phyloP scores from a whole-genome alignment of 2,113 vertebrate genomes.

The Catharus minimus region DNA sequence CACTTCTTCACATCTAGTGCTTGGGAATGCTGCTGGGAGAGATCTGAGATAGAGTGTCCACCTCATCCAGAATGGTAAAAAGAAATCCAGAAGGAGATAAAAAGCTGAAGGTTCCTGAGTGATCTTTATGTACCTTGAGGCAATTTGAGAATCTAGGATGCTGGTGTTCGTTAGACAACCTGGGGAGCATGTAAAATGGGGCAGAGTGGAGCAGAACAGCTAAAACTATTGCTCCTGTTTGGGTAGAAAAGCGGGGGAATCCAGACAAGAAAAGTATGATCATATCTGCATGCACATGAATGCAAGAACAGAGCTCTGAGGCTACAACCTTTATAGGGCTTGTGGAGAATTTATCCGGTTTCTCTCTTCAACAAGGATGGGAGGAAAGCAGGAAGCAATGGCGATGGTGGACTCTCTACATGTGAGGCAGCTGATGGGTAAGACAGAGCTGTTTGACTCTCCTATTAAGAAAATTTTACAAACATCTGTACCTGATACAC shows the following conservation, averaged over 20 bases:
- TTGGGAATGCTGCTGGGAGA: background rate
- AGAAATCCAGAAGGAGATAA: background rate
- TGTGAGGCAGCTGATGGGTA: background rate
- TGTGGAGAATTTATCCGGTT: background rate
- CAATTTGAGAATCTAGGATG: background rate
- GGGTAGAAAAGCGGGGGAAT: background rate
- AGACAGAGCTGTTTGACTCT: background rate
- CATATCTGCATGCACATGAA: background rate
- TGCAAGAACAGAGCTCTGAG: background rate
- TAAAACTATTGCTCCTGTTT: background rate
- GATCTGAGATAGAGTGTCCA: background rate
- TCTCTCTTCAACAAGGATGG: background rate
- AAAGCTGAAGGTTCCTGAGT: background rate
- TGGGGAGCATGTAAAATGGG: background rate
- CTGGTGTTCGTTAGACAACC: background rate
- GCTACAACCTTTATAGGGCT: background rate
- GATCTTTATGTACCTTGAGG: background rate
- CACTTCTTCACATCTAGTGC: background rate
- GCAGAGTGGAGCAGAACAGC: background rate
- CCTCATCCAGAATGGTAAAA: background rate
- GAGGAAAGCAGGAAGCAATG: background rate
- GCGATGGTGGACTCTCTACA: background rate
- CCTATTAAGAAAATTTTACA: background rate
- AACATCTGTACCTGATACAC: slow-evolving; percentile 35
- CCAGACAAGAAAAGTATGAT: background rate